Percentiles rank a stretch among this genome's conserved stretches.
Conservation (phyloP, 2,888 invertebrate species). For the Microplitis manilae region DNA sequence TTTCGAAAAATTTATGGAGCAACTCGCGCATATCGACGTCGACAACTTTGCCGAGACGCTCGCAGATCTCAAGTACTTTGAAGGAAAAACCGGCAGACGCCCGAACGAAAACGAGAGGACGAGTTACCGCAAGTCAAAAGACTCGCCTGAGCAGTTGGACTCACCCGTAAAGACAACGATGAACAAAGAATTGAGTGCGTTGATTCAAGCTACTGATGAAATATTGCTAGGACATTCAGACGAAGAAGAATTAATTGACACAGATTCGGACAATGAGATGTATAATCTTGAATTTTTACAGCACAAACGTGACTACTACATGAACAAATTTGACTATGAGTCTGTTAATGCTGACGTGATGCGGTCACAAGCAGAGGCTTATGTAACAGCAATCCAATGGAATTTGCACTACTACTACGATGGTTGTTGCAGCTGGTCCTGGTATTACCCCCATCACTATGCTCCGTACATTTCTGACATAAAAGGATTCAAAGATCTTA, state of each 20-base stretch:
- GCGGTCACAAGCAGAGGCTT: conserved; percentile 87
- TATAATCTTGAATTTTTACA: conserved; percentile 84
- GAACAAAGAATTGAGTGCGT: conserved; percentile 74
- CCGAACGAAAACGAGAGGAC: conserved; percentile 70
- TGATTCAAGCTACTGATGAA: conserved; percentile 78
- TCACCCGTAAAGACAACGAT: conserved; percentile 51
- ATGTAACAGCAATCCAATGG: conserved; percentile 96
- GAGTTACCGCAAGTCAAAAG: conserved; percentile 71
- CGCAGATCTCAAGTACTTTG: conserved; percentile 88
- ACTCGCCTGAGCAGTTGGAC: conserved; percentile 49
- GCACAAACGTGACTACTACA: conserved; percentile 93
- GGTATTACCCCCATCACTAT: conserved; percentile 98
- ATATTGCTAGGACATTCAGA: conserved; percentile 72
- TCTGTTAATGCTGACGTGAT: conserved; percentile 84
- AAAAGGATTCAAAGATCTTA: conserved; percentile 82
- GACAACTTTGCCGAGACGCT: conserved; percentile 84
- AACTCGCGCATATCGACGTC: conserved; percentile 81
- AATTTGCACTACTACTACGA: conserved; percentile 96
- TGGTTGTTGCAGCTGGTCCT: conserved; percentile 97
- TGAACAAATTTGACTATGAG: conserved; percentile 87
- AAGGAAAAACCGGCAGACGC: conserved; percentile 82
- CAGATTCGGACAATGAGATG: conserved; percentile 67
- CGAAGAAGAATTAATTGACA: conserved; percentile 57
- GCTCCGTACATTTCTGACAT: conserved; percentile 97
- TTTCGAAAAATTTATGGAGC: conserved; percentile 89